Conservation (phyloP, 2,797 vertebrate genomes). For the Sebastes matsubarae region DNA sequence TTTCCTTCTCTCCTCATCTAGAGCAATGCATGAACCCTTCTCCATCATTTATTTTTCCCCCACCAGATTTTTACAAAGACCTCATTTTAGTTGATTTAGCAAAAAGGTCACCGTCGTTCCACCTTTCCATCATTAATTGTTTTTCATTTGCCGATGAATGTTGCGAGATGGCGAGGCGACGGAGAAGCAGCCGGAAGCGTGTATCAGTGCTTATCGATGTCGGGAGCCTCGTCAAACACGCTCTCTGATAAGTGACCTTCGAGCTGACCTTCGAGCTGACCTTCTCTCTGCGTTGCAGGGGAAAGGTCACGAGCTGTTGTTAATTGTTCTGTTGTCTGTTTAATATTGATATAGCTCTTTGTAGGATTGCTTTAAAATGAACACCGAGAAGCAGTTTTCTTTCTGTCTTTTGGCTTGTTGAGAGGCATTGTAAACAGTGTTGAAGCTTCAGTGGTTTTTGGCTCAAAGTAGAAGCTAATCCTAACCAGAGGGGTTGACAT, state of each 20-base stretch:
- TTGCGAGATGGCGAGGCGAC: slow-evolving; percentile 10
- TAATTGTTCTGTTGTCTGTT: slow-evolving; percentile 40
- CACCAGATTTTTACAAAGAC: slow-evolving; percentile 47
- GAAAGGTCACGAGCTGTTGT: slow-evolving; percentile 40
- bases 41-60: neutral
- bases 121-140: slow-evolving; percentile 28
- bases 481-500: slow-evolving; percentile 53
- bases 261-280: slow-evolving; percentile 63
- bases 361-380: slow-evolving; percentile 48
- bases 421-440: slow-evolving; percentile 73
- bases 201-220: slow-evolving; percentile 50
- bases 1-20: slow-evolving; percentile 71
- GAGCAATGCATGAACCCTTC: slow-evolving; percentile 48
- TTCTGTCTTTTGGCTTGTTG: slow-evolving; percentile 48
- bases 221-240: slow-evolving; percentile 10
- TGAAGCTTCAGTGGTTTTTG: slow-evolving; percentile 74
- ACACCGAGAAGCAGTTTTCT: slow-evolving; percentile 37
- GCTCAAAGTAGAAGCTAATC: slow-evolving; percentile 49
- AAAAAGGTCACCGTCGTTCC: slow-evolving; percentile 14
- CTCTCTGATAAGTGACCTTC: slow-evolving; percentile 72
- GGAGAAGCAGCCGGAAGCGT: slow-evolving; percentile 24
- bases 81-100: slow-evolving; percentile 38
- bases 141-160: slow-evolving; percentile 41
- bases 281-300: slow-evolving; percentile 33
- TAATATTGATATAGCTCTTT: slow-evolving; percentile 44